Evolutionary conservation across 1,140 invertebrate genomes (phyloP).

Genomic region (Anastrepha ludens): DNA sequence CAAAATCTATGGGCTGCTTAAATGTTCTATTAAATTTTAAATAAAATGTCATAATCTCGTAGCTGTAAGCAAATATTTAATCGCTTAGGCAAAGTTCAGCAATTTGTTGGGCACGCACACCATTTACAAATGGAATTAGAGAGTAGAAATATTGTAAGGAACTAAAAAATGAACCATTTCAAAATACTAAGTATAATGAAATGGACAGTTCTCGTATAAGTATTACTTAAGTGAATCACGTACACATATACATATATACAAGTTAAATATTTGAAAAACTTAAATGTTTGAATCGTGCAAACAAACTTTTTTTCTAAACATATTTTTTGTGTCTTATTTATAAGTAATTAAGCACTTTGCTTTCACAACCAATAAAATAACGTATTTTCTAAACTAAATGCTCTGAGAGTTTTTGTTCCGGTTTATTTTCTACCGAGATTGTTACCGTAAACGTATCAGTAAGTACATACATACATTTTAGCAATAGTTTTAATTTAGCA

Average conservation of each 20-base stretch:
- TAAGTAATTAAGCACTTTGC: neutral
- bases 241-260: no score
- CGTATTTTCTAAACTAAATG: slow-evolving; percentile 3
- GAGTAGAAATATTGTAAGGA: no score
- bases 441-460: no score
- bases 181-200: neutral
- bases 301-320: neutral
- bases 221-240: no score
- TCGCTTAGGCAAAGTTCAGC: slow-evolving; percentile 91
- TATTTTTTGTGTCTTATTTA: neutral
- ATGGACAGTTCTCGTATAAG: no score
- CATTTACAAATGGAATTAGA: slow-evolving; percentile 83
- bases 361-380: slow-evolving; percentile 6
- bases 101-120: slow-evolving; percentile 89
- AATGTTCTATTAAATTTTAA: slow-evolving; percentile 66
- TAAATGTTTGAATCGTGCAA: neutral
- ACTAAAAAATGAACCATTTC: no score
- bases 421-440: no score
- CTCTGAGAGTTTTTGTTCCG: no score
- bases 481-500: no score
- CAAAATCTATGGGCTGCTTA: neutral
- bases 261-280: no score
- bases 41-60: slow-evolving; percentile 83
- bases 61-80: slow-evolving; percentile 89
- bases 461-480: no score